Percentiles rank a stretch among this genome's conserved stretches.
These are phyloP conservation scores for Abrostola triplasia DNA, from an alignment of 2,888 invertebrate species.

Conservation along the genomic window DNA sequence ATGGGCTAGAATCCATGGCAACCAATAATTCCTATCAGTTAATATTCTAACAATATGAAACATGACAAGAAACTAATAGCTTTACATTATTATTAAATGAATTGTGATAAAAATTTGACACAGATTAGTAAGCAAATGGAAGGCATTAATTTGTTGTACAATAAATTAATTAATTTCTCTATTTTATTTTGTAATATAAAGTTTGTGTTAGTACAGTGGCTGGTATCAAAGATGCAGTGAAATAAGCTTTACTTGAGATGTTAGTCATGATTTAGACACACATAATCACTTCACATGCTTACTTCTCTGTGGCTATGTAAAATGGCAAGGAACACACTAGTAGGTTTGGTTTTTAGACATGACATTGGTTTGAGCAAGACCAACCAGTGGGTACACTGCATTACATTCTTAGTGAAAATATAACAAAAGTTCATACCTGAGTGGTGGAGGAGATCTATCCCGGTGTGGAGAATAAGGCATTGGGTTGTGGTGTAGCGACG, in stretches of 20 bases:
- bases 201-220: no score
- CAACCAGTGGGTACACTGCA: no score
- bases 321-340: background rate
- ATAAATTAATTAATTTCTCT: background rate
- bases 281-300: conserved; percentile 13
- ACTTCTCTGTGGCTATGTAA: conserved; percentile 14
- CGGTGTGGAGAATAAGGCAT: conserved; percentile 83
- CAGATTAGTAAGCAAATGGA: conserved; percentile 5
- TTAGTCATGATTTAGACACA: no score
- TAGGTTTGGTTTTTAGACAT: background rate
- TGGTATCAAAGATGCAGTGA: no score
- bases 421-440: conserved; percentile 67
- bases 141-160: background rate
- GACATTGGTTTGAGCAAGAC: background rate
- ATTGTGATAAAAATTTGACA: background rate
- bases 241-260: no score
- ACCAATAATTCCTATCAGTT: conserved; percentile 28
- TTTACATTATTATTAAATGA: background rate
- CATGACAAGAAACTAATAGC: conserved; percentile 13
- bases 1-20: conserved; percentile 50
- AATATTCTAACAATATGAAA: conserved; percentile 18
- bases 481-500: conserved; percentile 67
- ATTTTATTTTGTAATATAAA: background rate
- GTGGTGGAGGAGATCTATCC: conserved; percentile 74
- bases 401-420: background rate